A percentile compares a stretch with the other conserved stretches of the same genome.
Evolutionary conservation across 1,140 invertebrate species (phyloP).

Genomic region (Anastrepha obliqua): DNA sequence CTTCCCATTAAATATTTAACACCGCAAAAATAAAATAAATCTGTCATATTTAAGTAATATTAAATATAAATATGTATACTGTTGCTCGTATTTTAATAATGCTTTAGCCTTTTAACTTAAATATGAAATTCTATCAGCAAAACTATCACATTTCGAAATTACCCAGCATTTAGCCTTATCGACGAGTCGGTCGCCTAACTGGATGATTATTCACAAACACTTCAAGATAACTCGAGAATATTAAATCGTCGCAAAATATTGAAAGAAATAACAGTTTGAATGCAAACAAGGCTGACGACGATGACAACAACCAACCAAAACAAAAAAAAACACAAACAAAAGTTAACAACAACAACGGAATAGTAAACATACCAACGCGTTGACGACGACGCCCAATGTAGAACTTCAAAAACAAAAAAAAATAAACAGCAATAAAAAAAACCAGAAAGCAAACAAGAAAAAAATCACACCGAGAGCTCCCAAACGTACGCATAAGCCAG

Average conservation of each 20-base stretch:
- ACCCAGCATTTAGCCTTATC: not conserved
- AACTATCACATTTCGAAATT: not conserved
- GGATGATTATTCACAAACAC: conserved; percentile 37
- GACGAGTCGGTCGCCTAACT: not conserved
- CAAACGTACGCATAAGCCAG: conserved; percentile 28
- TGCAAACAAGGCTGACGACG: conserved; percentile 17
- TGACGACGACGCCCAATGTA: conserved; percentile 45
- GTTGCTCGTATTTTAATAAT: too few relatives aligned
- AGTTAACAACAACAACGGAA: not conserved
- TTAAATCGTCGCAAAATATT: conserved; percentile 6
- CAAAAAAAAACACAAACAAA: too few relatives aligned
- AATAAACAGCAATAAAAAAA: not conserved
- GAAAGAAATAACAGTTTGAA: not conserved
- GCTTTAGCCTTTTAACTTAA: too few relatives aligned
- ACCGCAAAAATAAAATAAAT: too few relatives aligned
- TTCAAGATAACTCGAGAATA: conserved; percentile 50
- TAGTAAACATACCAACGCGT: conserved; percentile 37
- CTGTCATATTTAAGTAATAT: too few relatives aligned
- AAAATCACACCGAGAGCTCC: not conserved
- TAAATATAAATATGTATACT: too few relatives aligned
- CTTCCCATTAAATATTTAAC: too few relatives aligned
- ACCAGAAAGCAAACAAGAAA: not conserved
- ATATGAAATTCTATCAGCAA: too few relatives aligned
- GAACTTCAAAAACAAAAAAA: conserved; percentile 18
- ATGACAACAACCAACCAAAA: conserved; percentile 15